Evolutionary conservation across 2,797 vertebrate species (phyloP).

Genomic region (Danio aesculapii): DNA sequence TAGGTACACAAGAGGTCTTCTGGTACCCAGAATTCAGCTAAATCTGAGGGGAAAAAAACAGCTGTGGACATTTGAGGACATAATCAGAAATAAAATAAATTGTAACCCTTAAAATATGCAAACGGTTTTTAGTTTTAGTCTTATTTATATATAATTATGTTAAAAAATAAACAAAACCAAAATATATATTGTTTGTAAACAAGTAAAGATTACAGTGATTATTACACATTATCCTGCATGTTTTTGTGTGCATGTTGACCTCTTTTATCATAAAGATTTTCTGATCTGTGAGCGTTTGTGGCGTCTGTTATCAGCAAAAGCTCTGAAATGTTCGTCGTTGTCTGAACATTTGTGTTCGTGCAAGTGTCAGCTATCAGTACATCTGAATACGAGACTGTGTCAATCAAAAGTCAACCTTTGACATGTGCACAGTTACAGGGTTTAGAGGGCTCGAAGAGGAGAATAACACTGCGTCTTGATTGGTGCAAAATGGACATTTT

Average conservation of each 20-base stretch:
- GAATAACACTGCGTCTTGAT: neutral
- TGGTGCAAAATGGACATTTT: neutral
- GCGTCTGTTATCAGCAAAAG: slow-evolving; percentile 1
- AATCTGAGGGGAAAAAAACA: no score
- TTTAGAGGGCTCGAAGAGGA: neutral
- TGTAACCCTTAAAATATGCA: no score
- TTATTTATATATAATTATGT: neutral
- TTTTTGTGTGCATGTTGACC: neutral
- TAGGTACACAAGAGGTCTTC: no score
- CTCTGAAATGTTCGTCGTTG: neutral
- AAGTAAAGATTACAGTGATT: neutral
- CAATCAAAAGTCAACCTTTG: neutral
- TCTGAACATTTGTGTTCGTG: slow-evolving; percentile 8
- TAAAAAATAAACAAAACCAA: neutral
- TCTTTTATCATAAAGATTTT: neutral
- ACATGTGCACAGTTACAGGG: neutral
- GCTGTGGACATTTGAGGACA: no score
- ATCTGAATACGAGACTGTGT: slow-evolving; percentile 16
- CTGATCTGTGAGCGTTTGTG: neutral
- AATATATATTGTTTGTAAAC: neutral
- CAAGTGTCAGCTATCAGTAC: slow-evolving; percentile 14
- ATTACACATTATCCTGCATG: neutral
- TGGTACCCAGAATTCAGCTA: no score
- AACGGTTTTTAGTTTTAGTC: neutral
- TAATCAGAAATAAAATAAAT: no score